These are phyloP conservation scores for Drosophila lini DNA, from an alignment of 1,140 invertebrate species.

Conservation along the genomic window DNA sequence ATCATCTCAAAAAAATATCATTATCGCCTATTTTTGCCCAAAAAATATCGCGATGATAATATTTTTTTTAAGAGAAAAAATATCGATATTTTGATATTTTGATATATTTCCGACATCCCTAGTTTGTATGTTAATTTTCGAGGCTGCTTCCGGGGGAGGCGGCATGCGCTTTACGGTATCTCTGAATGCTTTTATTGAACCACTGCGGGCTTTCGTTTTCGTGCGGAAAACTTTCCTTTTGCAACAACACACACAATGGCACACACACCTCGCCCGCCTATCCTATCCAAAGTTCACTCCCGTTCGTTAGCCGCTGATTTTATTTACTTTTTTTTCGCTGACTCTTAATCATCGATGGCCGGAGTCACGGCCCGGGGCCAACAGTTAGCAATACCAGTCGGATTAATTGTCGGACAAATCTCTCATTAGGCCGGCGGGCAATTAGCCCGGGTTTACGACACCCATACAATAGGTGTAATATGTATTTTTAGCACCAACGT, in stretches of 20 bases:
- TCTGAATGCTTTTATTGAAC: slow-evolving; percentile 3
- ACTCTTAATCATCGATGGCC: slow-evolving; percentile 27
- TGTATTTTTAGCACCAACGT: not conserved
- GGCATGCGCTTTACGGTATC: not conserved
- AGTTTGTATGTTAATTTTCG: slow-evolving; percentile 13
- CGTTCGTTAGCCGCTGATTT: slow-evolving; percentile 28
- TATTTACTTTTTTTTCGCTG: slow-evolving; percentile 10
- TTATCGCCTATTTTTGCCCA: no score
- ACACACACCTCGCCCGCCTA: not conserved
- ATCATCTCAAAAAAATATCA: no score
- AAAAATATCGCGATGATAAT: no score
- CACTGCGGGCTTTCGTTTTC: slow-evolving; percentile 13
- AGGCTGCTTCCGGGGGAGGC: slow-evolving; percentile 11
- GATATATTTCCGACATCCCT: no score
- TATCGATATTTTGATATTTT: no score
- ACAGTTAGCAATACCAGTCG: slow-evolving; percentile 23
- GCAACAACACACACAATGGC: not conserved
- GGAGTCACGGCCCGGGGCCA: not conserved
- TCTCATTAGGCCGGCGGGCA: slow-evolving; percentile 46
- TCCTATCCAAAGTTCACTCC: slow-evolving; percentile 23
- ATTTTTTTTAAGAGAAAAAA: no score
- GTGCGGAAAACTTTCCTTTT: slow-evolving; percentile 28
- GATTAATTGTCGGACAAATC: slow-evolving; percentile 51
- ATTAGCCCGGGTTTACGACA: slow-evolving; percentile 46
- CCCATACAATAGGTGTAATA: slow-evolving; percentile 9